Percentiles rank a stretch among this genome's conserved stretches.
phyloP scores from a whole-genome alignment of 2,113 vertebrate species.

The Bothrops jararaca region DNA sequence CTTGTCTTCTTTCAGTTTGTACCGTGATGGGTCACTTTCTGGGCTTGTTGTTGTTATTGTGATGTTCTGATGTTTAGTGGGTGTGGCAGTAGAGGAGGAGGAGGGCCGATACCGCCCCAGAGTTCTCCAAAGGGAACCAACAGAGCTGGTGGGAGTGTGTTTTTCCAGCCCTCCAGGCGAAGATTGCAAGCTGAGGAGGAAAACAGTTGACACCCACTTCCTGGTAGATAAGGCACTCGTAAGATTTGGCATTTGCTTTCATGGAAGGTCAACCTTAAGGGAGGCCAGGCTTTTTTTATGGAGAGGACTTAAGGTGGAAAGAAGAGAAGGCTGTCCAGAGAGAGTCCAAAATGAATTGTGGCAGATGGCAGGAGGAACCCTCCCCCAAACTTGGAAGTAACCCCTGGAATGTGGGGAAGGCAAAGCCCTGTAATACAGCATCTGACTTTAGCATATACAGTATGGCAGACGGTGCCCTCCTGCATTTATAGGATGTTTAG shows the following conservation, averaged over 20 bases:
- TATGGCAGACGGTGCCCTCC: background rate
- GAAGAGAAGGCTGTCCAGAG: background rate
- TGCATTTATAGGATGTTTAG: background rate
- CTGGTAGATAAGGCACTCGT: background rate
- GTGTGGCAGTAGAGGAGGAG: background rate
- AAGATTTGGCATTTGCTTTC: background rate
- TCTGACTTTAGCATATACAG: background rate
- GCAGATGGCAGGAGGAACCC: background rate
- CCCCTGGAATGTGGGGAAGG: background rate
- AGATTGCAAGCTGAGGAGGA: background rate
- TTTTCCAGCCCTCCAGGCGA: background rate
- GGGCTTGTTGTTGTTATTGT: slow-evolving; percentile 21
- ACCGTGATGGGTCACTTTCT: background rate
- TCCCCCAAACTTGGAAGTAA: background rate
- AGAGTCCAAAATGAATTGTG: background rate
- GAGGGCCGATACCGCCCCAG: background rate
- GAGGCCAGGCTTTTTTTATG: background rate
- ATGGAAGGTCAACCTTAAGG: background rate
- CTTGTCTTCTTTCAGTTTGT: slow-evolving; percentile 1
- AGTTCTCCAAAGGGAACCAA: background rate
- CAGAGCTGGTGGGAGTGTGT: background rate
- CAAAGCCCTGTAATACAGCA: background rate
- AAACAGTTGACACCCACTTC: background rate
- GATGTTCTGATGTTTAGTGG: slow-evolving; percentile 2
- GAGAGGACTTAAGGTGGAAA: slow-evolving; percentile 17